A percentile compares a stretch with the other conserved stretches of the same genome.
These are phyloP conservation scores for Theonella swinhoei DNA, from an alignment of 37 sponge, comb jelly and placozoan genomes.

Conservation along the genomic window DNA sequence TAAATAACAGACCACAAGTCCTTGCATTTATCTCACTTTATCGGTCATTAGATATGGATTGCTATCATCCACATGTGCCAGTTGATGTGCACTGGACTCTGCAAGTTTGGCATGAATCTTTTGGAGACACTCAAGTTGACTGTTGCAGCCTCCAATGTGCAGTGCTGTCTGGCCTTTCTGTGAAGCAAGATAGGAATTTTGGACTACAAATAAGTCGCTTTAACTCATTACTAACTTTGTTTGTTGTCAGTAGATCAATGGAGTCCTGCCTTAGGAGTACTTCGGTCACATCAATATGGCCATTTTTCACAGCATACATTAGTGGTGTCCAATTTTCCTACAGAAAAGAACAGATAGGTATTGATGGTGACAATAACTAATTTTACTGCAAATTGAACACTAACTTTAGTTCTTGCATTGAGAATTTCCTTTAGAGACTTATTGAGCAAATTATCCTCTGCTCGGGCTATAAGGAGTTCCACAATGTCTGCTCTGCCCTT, in stretches of 20 bases:
- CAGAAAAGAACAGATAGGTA: neutral
- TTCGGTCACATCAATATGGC: neutral
- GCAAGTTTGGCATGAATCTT: constrained; percentile 1
- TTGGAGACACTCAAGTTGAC: constrained; percentile 29
- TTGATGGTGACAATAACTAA: neutral
- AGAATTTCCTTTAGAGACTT: neutral
- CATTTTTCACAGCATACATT: constrained; percentile 37
- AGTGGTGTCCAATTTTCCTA: constrained; percentile 37
- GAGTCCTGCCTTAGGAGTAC: neutral
- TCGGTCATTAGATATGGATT: constrained; percentile 8
- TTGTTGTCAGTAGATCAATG: neutral
- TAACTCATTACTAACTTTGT: neutral
- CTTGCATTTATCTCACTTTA: neutral
- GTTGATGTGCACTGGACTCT: neutral
- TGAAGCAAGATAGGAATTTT: neutral
- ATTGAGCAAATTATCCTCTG: neutral
- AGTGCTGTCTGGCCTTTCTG: constrained; percentile 27
- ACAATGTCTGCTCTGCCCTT: neutral
- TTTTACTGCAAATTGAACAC: neutral
- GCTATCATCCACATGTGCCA: neutral
- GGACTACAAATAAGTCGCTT: neutral
- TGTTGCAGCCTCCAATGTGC: constrained; percentile 6
- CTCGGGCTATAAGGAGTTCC: neutral
- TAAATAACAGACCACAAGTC: neutral
- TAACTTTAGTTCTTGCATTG: neutral